A percentile compares a stretch with the other conserved stretches of the same genome.
Conservation (phyloP, 2,888 invertebrate genomes). For the Amphipyra tragopoginis region DNA sequence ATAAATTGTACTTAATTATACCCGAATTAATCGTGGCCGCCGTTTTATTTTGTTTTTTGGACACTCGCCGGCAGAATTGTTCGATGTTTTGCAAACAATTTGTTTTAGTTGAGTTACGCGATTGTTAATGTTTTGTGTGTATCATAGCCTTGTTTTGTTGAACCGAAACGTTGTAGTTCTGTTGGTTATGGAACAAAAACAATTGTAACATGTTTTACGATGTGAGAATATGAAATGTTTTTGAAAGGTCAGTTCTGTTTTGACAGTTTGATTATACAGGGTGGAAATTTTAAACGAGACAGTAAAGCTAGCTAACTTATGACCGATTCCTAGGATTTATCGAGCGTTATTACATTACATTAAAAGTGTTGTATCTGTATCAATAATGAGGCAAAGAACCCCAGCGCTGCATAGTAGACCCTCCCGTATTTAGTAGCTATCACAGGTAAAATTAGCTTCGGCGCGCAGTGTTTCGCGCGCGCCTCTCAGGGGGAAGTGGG, state of each 20-base stretch:
- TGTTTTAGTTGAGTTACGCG: slow-evolving; percentile 43
- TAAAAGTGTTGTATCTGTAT: too few species aligned
- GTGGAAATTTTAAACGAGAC: too few species aligned
- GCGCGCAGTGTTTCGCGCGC: too few species aligned
- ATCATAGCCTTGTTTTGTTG: slow-evolving; percentile 14
- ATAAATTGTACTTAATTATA: slow-evolving; percentile 38
- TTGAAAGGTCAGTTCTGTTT: not conserved
- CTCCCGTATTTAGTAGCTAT: too few species aligned
- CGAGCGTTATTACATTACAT: too few species aligned
- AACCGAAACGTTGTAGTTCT: slow-evolving; percentile 13
- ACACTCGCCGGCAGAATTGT: slow-evolving; percentile 22
- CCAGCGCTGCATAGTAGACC: too few species aligned
- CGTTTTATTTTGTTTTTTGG: slow-evolving; percentile 24
- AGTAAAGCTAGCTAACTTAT: too few species aligned
- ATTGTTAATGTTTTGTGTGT: slow-evolving; percentile 30
- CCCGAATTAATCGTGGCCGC: slow-evolving; percentile 29
- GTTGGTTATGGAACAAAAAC: slow-evolving; percentile 20
- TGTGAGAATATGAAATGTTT: not conserved
- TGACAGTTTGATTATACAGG: too few species aligned
- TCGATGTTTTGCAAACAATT: slow-evolving; percentile 35
- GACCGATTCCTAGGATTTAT: too few species aligned
- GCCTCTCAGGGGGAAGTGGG: too few species aligned
- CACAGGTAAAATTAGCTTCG: too few species aligned
- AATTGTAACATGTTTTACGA: slow-evolving; percentile 14
- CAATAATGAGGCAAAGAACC: too few species aligned